phyloP scores from a whole-genome alignment of 2,797 vertebrate genomes.

The Nannoperca obscura region DNA sequence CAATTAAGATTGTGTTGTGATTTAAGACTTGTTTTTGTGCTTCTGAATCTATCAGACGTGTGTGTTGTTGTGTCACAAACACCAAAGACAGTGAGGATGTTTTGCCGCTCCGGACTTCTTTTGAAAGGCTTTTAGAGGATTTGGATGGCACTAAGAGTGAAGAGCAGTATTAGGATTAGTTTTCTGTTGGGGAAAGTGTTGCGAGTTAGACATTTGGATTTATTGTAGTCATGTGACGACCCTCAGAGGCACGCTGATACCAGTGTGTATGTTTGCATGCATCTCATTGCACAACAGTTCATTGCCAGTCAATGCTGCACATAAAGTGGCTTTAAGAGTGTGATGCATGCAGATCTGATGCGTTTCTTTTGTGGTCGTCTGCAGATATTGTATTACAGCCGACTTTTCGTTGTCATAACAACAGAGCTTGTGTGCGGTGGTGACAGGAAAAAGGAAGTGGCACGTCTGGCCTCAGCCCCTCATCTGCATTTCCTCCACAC shows the following conservation, averaged over 20 bases:
- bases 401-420: neutral
- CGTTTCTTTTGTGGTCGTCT: neutral
- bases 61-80: neutral
- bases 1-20: neutral
- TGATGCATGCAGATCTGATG: neutral
- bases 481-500: slow-evolving; percentile 3
- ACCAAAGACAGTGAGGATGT: neutral
- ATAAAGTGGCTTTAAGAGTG: neutral
- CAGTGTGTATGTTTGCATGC: slow-evolving; percentile 15
- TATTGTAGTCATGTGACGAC: slow-evolving; percentile 23
- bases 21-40: neutral
- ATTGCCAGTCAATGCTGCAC: slow-evolving; percentile 9
- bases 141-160: slow-evolving; percentile 49
- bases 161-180: slow-evolving; percentile 54
- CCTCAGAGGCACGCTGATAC: neutral
- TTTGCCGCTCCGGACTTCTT: slow-evolving; percentile 40
- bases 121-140: slow-evolving; percentile 58
- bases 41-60: no score
- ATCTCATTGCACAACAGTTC: slow-evolving; percentile 33
- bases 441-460: slow-evolving; percentile 21
- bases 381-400: neutral
- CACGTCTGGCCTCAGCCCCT: neutral
- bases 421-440: neutral
- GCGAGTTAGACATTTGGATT: slow-evolving; percentile 15
- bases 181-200: slow-evolving; percentile 34